Base-by-base conservation (phyloP, 2,888 invertebrate species). In the Tromatobia lineatoria region DNA sequence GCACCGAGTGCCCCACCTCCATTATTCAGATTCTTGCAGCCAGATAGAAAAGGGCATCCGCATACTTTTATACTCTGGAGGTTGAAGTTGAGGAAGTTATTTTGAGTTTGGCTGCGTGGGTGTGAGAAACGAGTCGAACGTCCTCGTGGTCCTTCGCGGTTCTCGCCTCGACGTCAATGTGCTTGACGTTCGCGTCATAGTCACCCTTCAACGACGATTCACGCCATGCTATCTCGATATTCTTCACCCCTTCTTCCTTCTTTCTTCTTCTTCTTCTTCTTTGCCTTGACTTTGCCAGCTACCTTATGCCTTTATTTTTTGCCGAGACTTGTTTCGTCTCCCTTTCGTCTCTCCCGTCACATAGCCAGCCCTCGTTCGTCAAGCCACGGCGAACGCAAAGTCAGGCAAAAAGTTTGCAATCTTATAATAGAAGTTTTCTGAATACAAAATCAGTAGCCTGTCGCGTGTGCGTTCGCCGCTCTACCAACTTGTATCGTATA, bases 51-150 rank as follows among this genome's bases (percentile, higher is more conserved):
- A 89, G 70, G 89, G 88, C 87, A 85, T 89, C 88, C 89, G 90
- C 78, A 80, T 77, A 82, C 89, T 92, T 91, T 91, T 91, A 91
- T 91, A 89, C 91, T 90, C 90, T 85, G 88, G 89, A 91, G 90
- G 91, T 91, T 90, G 90, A 90, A 92, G 90, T 92, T 92, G 89
- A 87, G 88, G 85, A 92, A 92, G 91, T 92, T 92, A 92, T 92
- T 92, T 91, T 90, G 91, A 91, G 91, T 92, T 91, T 86, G 85
- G 54, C 71, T 59, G 66, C 20, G 34, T 23, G 42, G 18, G 50
- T 52, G 69, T 25, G 54, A 20, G n/a, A 38, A 38, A 64, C 29
- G 52, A 71, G 67, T 82, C 67, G 20, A 64, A 47, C 7, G 64
- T 47, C 50, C 50, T 23, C 34, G 45, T 47, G 52, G 73, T 73